A percentile compares a stretch with the other conserved stretches of the same genome.
Conservation (phyloP, 2,113 vertebrate genomes). For the Stegostoma tigrinum region DNA sequence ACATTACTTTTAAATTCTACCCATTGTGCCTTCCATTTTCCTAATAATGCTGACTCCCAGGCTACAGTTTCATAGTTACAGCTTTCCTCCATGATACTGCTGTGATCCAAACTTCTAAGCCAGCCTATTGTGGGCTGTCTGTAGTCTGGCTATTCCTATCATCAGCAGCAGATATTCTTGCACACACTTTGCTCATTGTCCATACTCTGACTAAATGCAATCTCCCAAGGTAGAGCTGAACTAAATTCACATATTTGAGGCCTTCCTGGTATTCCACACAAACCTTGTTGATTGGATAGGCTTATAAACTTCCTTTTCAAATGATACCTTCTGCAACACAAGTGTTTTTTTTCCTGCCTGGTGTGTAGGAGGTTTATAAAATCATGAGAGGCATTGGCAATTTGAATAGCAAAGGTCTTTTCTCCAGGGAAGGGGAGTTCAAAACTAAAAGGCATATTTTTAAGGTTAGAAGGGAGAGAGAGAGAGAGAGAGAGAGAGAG, state of each 20-base stretch:
- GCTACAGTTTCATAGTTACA: not conserved
- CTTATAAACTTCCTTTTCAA: not conserved
- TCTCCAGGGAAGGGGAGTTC: too few relatives aligned
- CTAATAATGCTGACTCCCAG: not conserved
- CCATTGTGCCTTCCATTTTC: not conserved
- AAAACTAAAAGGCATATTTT: too few relatives aligned
- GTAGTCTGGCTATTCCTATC: not conserved
- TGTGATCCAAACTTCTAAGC: not conserved
- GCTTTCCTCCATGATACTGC: not conserved
- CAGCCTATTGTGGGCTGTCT: not conserved
- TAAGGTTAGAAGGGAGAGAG: too few relatives aligned
- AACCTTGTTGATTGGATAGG: not conserved
- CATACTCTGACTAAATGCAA: not conserved
- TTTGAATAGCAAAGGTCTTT: too few relatives aligned
- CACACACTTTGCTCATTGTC: not conserved
- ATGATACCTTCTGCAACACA: not conserved
- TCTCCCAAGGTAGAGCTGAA: not conserved
- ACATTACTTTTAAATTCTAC: not conserved
- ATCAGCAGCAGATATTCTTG: not conserved
- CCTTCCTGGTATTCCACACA: not conserved
- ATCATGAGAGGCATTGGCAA: too few relatives aligned
- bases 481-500: too few relatives aligned
- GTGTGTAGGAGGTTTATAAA: too few relatives aligned
- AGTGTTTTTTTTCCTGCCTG: too few relatives aligned
- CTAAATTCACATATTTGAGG: not conserved